A percentile compares a stretch with the other conserved stretches of the same genome.
Evolutionary conservation across 2,888 invertebrate species (phyloP).

Genomic region (Campopleginae sp.): DNA sequence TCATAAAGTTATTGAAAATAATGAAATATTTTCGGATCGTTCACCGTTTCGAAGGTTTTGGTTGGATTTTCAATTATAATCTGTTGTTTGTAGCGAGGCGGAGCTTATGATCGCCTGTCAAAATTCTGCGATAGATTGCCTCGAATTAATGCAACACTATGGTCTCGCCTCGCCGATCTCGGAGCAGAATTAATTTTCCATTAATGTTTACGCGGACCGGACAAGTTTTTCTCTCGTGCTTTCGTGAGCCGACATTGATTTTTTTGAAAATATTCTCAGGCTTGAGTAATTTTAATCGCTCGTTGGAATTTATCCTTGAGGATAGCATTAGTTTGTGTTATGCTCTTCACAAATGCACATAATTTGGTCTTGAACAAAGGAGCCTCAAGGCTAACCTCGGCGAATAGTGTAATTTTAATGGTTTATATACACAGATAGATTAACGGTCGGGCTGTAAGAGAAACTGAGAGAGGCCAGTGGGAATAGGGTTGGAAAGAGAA

Average conservation of each 20-base stretch:
- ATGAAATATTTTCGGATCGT: not conserved
- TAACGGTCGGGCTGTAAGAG: conserved; percentile 23
- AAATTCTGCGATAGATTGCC: not conserved
- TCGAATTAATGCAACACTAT: not conserved
- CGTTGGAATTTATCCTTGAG: not conserved
- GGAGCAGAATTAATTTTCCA: not conserved
- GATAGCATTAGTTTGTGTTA: not conserved
- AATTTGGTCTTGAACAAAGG: conserved; percentile 18
- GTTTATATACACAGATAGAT: conserved; percentile 40
- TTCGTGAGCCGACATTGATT: conserved; percentile 7
- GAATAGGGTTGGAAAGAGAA: conserved; percentile 23
- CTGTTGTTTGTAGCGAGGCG: not conserved
- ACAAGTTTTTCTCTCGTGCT: not conserved
- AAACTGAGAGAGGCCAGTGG: not conserved
- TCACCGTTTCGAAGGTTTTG: not conserved
- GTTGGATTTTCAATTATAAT: not conserved
- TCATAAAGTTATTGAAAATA: not conserved
- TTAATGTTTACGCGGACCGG: not conserved
- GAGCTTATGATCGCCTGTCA: conserved; percentile 13
- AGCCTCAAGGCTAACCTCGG: conserved; percentile 22
- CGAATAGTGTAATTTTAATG: conserved; percentile 36
- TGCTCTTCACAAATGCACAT: not conserved
- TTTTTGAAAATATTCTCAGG: not conserved
- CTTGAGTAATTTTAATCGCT: not conserved
- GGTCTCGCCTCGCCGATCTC: not conserved